Base-by-base conservation (phyloP, 1,140 invertebrate species). In the Drosophila ohnishii region DNA sequence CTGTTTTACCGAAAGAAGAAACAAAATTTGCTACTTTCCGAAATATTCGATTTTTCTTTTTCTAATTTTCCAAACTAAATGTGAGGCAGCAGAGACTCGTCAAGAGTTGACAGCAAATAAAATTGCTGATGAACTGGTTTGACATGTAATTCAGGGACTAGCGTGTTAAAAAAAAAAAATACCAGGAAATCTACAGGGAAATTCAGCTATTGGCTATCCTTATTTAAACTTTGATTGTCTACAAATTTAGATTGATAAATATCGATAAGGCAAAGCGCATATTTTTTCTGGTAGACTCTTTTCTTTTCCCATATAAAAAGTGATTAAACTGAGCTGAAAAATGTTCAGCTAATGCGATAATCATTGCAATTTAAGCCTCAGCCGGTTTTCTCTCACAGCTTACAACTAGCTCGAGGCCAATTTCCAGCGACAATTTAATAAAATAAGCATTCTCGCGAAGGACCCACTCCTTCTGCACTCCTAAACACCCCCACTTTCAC, bases 351-450 rank as follows among this genome's bases (percentile, higher is more conserved):
- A 82, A 78, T 75, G 60, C 75, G 76, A 76, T 84, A 83, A 80
- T 59, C 62, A 80, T 50, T 65, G 63, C 50, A 76, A 65, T 76
- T 85, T 84, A 61, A 67, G 58, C 40, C 9, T 35, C 75, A 63
- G 61, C 44, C n/a, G 40, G 48, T 8, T 19, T 53, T 60, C 28
- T 25, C 8, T 28, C 0, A 28, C 7, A 59, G 3, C 25, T 30
- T 8, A 19, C 9, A 47, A 19, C 16, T 3, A 5, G n/a, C 34
- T 40, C 42, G 50, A 47, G 55, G 62, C 67, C 74, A 78, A 76
- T 78, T 78, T 67, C 44, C 56, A 53, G 50, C 80, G 79, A 83
- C 70, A 83, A 75, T 85, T 85, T 83, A 77, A 77, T 76, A 85
- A 79, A 80, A 64, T 76, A 65, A 44, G 40, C 35, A 64, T 28